Percentiles rank a stretch among this genome's conserved stretches.
Evolutionary conservation across 1,140 invertebrate species (phyloP).

Genomic region (Diachasmimorpha longicaudata): DNA sequence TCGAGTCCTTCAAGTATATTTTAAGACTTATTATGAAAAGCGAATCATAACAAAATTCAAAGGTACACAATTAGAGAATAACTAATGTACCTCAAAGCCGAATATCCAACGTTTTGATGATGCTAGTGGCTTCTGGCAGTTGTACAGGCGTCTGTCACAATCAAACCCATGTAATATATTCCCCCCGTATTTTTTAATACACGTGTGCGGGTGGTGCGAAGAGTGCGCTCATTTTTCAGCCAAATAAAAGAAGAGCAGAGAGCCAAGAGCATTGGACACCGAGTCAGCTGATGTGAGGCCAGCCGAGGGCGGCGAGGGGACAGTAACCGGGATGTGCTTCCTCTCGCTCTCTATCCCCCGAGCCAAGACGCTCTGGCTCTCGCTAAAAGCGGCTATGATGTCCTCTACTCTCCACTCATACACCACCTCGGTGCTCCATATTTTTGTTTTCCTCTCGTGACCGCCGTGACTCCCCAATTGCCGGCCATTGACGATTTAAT

Average conservation of each 20-base stretch:
- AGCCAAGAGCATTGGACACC: conserved; percentile 32
- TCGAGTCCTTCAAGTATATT: no score
- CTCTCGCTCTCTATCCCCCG: no score
- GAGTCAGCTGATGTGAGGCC: conserved; percentile 53
- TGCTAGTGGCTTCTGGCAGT: neutral
- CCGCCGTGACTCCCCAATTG: no score
- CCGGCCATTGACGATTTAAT: no score
- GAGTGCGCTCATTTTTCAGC: conserved; percentile 6
- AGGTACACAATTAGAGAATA: neutral
- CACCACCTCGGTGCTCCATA: no score
- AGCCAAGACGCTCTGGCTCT: no score
- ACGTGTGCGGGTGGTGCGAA: neutral
- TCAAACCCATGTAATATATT: conserved; percentile 6
- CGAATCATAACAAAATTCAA: neutral
- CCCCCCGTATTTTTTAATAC: neutral
- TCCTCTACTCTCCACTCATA: no score
- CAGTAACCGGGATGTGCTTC: neutral
- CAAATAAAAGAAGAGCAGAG: conserved; percentile 13
- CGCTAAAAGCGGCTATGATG: no score
- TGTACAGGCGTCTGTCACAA: conserved; percentile 18
- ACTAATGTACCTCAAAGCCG: neutral
- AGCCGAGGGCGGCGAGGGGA: neutral
- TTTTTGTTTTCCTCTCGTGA: no score
- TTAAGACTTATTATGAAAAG: neutral
- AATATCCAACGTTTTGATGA: neutral